Percentiles rank a stretch among this genome's conserved stretches.
phyloP scores from a whole-genome alignment of 2,797 vertebrate genomes.

The Jordanella pulchra region DNA sequence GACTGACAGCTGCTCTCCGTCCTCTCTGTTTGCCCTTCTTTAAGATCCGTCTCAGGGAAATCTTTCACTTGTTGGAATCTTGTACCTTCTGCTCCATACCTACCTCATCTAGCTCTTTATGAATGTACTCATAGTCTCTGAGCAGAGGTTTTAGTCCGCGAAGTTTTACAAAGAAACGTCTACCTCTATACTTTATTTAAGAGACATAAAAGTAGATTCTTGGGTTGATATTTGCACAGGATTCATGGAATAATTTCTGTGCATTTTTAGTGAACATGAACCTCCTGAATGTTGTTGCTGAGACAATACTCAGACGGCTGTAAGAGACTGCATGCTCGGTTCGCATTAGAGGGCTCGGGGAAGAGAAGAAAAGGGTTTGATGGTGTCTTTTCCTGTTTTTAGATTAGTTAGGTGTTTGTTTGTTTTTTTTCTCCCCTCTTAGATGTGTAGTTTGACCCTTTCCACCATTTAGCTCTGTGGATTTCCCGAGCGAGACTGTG shows the following conservation, averaged over 20 bases:
- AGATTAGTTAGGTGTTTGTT: conserved; percentile 19
- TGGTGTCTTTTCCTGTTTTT: conserved; percentile 45
- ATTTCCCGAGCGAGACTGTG: conserved; percentile 48
- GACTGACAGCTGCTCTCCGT: conserved; percentile 56
- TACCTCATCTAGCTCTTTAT: conserved; percentile 99
- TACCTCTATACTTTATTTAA: conserved; percentile 93
- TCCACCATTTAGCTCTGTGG: conserved; percentile 44
- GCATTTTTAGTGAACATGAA: conserved; percentile 77
- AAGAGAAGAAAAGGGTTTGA: conserved; percentile 60
- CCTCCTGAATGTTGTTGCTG: conserved; percentile 84
- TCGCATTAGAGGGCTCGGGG: conserved; percentile 61
- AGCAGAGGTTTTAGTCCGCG: conserved; percentile 95
- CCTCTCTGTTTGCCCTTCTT: conserved; percentile 66
- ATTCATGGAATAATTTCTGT: conserved; percentile 81
- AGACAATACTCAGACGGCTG: conserved; percentile 76
- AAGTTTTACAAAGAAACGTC: conserved; percentile 90
- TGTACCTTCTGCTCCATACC: conserved; percentile 90
- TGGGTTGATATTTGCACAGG: conserved; percentile 85
- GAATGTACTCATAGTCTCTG: conserved; percentile 92
- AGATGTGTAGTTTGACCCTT: conserved; percentile 25
- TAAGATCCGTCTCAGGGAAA: conserved; percentile 84
- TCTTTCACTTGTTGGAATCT: conserved; percentile 84
- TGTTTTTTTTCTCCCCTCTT: conserved; percentile 10
- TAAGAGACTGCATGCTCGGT: conserved; percentile 72
- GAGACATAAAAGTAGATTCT: conserved; percentile 78